Evolutionary conservation across 2,113 vertebrate genomes (phyloP).

Genomic region (Pelobates fuscus): DNA sequence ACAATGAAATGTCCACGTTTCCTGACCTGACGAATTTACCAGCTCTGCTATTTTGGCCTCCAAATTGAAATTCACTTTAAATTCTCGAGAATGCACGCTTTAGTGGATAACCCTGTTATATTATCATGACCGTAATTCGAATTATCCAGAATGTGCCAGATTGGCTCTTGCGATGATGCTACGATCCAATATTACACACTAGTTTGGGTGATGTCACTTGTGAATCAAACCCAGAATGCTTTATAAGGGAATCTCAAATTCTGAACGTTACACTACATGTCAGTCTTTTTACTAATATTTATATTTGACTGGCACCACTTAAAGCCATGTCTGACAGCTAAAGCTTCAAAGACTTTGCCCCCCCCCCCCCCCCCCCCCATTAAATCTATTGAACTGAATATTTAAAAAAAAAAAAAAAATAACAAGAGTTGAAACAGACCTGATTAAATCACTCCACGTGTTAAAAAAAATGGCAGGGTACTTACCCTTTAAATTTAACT

Average conservation of each 20-base stretch:
- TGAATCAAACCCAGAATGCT: neutral
- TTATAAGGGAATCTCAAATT: conserved; percentile 19
- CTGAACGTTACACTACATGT: neutral
- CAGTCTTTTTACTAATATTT: conserved; percentile 34
- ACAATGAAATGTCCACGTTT: no score
- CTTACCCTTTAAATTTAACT: no score
- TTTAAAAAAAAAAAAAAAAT: conserved; percentile 2
- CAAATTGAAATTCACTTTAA: no score
- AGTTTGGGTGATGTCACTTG: neutral
- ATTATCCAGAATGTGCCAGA: no score
- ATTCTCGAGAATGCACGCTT: no score
- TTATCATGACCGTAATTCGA: no score
- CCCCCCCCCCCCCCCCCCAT: neutral
- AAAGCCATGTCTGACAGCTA: conserved; percentile 52
- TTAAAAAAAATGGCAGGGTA: no score
- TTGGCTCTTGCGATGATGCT: no score
- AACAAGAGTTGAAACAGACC: conserved; percentile 25
- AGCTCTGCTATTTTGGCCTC: no score
- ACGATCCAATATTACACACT: neutral
- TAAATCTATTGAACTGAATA: conserved; percentile 9
- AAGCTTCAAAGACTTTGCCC: conserved; percentile 58
- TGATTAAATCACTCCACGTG: conserved; percentile 65
- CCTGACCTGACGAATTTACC: no score
- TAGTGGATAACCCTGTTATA: no score
- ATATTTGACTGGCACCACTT: conserved; percentile 21